Evolutionary conservation across 2,797 vertebrate species (phyloP), one percentile per base, ranked within the genome.

Genomic region (Acanthurus lineatus): DNA sequence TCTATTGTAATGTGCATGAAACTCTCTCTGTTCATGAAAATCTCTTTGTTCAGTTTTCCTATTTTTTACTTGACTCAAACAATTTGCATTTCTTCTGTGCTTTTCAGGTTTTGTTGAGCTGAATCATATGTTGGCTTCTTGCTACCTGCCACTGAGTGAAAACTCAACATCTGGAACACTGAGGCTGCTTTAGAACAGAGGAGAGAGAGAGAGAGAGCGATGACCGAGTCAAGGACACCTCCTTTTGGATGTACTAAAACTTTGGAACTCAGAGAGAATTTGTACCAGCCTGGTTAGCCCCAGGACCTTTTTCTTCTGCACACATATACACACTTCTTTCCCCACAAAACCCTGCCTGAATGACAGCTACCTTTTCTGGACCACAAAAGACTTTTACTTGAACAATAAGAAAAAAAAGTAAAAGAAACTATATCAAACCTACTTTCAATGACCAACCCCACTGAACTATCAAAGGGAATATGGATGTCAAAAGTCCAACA

Each of bases 71-170:
- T 70, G 54, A 66, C 63, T 67, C 1, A 65, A 69, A 53, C 2
- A 0, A 4, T 56, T 35, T 60, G n/a, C 48, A 1, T 79, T 32
- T 70, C 20, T 73, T 49, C 19, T 89, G 61, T 90, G 87, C 72
- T 87, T 93, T 93, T 88, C 94, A 95, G 97, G 96, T 96, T 96
- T 96, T 97, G 90, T 90, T 93, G 96, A 97, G 96, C 94, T 96
- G 95, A 96, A 93, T 95, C 94, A 96, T 94, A 96, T 95, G 96
- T 96, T 97, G 96, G 91, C 93, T 96, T 95, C 87, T 94, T 95
- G 94, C 89, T 96, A 95, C 93, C 94, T 78, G 95, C 93, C 95
- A 92, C 90, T 86, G 93, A 92, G 92, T 90, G 91, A 91, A 93
- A 93, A 92, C 90, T 86, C 84, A 86, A 88, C 89, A 89, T 89